These are phyloP conservation scores for Standfussiana lucernea DNA, from an alignment of 2,888 invertebrate genomes.

Conservation along the genomic window DNA sequence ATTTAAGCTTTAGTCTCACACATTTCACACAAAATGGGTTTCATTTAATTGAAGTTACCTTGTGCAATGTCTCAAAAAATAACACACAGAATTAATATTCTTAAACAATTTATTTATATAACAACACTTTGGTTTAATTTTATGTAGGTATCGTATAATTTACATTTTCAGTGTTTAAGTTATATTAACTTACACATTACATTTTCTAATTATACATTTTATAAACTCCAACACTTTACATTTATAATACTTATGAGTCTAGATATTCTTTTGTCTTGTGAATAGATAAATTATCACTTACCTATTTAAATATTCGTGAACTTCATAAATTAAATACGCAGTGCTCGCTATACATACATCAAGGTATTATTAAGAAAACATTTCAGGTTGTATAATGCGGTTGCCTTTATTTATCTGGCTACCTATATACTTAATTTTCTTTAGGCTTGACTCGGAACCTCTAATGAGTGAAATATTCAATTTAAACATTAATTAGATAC, in stretches of 20 bases:
- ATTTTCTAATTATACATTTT: constrained; percentile 43
- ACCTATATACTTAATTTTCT: no score
- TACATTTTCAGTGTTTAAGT: constrained; percentile 73
- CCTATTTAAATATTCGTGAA: constrained; percentile 31
- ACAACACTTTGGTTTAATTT: constrained; percentile 88
- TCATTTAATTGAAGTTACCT: constrained; percentile 5
- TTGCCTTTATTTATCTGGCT: background rate
- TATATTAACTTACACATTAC: constrained; percentile 46
- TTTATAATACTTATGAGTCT: constrained; percentile 50
- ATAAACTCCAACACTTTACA: constrained; percentile 45
- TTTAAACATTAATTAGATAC: background rate
- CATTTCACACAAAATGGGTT: constrained; percentile 11
- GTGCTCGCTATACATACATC: constrained; percentile 36
- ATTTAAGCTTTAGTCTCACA: background rate
- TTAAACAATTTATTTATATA: constrained; percentile 78
- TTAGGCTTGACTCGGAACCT: background rate
- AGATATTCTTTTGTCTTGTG: constrained; percentile 40
- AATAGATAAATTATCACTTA: constrained; percentile 49
- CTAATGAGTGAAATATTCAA: background rate
- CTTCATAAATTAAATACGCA: constrained; percentile 46
- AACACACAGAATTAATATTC: constrained; percentile 48
- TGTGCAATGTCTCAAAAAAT: background rate
- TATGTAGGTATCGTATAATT: constrained; percentile 79
- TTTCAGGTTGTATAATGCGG: background rate
- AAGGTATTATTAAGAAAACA: constrained; percentile 20